Evolutionary conservation across 2,888 invertebrate genomes (phyloP).

Genomic region (Drosophila lutescens): DNA sequence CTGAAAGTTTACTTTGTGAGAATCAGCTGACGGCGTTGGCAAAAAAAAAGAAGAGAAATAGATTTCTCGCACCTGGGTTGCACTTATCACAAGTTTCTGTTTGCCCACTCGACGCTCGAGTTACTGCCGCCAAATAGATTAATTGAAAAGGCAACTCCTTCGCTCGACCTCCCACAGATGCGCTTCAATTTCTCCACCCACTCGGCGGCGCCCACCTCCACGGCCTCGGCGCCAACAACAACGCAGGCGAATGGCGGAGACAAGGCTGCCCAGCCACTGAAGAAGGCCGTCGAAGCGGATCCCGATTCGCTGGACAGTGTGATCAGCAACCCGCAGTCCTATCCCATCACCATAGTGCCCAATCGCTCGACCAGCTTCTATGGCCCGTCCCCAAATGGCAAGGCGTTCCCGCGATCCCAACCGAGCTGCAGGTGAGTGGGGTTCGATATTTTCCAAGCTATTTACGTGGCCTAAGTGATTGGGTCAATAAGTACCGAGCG

Average conservation of each 20-base stretch:
- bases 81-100: constrained; percentile 43
- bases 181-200: constrained; percentile 66
- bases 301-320: constrained; percentile 84
- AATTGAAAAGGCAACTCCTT: constrained; percentile 41
- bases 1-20: constrained; percentile 24
- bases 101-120: constrained; percentile 39
- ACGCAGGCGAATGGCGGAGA: constrained; percentile 43
- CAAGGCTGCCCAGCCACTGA: constrained; percentile 57
- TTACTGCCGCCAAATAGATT: constrained; percentile 17
- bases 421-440: constrained; percentile 82
- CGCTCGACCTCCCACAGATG: constrained; percentile 60
- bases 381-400: constrained; percentile 79
- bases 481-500: constrained; percentile 49
- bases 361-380: constrained; percentile 82
- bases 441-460: constrained; percentile 32
- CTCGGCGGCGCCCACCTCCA: constrained; percentile 48
- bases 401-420: constrained; percentile 78
- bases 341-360: constrained; percentile 84
- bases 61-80: constrained; percentile 56
- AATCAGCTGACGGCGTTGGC: constrained; percentile 26
- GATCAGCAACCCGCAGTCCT: constrained; percentile 83
- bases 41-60: constrained; percentile 6
- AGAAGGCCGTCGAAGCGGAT: constrained; percentile 82
- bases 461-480: constrained; percentile 49
- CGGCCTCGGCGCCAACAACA: constrained; percentile 16